Evolutionary conservation across 2,113 vertebrate species (phyloP).

Genomic region (Coturnix japonica): DNA sequence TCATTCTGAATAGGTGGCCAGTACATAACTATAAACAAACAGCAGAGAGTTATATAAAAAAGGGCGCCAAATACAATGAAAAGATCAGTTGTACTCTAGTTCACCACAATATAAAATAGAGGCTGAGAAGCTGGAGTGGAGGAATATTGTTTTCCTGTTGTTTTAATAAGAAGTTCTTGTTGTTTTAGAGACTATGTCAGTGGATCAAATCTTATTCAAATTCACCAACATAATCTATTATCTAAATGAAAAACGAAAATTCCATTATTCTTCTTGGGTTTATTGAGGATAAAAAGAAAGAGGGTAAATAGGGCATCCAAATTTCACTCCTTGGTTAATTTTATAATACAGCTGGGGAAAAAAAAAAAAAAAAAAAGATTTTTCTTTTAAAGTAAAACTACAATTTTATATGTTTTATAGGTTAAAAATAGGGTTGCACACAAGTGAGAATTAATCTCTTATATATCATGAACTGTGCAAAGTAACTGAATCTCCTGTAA

Average conservation of each 20-base stretch:
- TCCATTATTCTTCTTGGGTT: not conserved
- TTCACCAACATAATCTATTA: not conserved
- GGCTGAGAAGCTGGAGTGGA: not conserved
- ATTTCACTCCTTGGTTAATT: not conserved
- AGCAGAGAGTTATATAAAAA: not conserved
- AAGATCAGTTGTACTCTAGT: not conserved
- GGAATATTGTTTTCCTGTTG: accelerated
- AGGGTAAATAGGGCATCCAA: not conserved
- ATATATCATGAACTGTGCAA: not conserved
- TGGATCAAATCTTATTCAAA: not conserved
- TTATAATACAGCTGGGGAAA: not conserved
- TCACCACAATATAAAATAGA: not conserved
- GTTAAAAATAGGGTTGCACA: not conserved
- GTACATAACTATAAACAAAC: not conserved
- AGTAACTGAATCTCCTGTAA: not conserved
- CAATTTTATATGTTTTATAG: not conserved
- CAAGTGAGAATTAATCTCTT: not conserved
- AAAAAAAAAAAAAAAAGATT: not conserved
- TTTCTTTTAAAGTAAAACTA: not conserved
- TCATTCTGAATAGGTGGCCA: not conserved
- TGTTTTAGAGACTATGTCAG: not conserved
- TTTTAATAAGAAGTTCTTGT: not conserved
- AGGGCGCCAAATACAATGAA: not conserved
- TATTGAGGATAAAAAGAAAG: not conserved
- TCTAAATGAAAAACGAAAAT: not conserved